A percentile compares a stretch with the other conserved stretches of the same genome.
Evolutionary conservation across 1,140 invertebrate genomes (phyloP).

Genomic region (Monomorium pharaonis): DNA sequence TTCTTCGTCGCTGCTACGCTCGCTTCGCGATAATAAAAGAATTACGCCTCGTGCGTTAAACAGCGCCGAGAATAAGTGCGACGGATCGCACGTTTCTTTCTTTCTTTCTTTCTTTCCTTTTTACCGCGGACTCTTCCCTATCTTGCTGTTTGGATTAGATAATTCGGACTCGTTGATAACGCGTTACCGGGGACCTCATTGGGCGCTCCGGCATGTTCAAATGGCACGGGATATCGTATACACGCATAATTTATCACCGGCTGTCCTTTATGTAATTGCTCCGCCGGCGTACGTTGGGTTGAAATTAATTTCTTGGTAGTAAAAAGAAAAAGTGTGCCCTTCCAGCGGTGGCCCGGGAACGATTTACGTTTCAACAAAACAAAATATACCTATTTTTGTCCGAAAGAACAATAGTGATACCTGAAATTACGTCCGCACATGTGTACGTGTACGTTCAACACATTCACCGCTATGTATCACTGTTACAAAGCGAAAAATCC

Average conservation of each 20-base stretch:
- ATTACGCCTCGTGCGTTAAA: neutral
- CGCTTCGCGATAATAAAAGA: neutral
- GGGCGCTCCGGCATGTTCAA: too few species aligned
- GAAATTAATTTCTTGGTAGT: neutral
- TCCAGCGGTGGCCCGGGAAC: neutral
- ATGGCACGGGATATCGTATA: neutral
- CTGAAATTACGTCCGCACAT: neutral
- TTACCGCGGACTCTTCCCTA: neutral
- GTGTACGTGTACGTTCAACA: neutral
- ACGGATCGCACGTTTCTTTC: too few species aligned
- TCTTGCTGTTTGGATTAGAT: constrained; percentile 43
- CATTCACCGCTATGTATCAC: neutral
- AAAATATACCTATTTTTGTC: neutral
- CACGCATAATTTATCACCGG: neutral
- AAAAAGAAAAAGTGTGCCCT: too few species aligned
- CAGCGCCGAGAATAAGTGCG: neutral
- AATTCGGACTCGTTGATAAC: constrained; percentile 21
- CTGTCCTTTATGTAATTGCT: neutral
- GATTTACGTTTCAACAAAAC: neutral
- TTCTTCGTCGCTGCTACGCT: neutral
- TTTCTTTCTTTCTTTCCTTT: neutral
- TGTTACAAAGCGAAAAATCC: neutral
- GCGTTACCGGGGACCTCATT: neutral
- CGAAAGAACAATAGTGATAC: neutral
- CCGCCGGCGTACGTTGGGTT: neutral